These are phyloP conservation scores for Drosophila lacicola DNA, from an alignment of 2,888 invertebrate species.

Conservation along the genomic window DNA sequence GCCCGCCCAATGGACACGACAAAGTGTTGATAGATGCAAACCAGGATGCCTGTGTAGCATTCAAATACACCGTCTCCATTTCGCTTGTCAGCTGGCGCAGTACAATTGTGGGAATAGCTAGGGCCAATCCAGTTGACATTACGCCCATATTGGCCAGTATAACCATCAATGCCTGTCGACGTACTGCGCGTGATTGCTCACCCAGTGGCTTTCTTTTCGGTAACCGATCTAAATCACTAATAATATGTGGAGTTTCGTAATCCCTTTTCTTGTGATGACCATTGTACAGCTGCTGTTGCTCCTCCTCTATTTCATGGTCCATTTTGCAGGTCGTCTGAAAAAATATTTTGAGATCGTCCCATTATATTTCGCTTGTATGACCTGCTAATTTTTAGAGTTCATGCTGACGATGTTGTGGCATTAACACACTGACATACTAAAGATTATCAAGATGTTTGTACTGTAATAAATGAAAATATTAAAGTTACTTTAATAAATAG, in stretches of 20 bases:
- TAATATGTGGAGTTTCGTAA: slow-evolving; percentile 49
- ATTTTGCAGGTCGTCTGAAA: slow-evolving; percentile 12
- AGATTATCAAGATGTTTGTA: too few relatives aligned
- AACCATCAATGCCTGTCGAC: slow-evolving; percentile 82
- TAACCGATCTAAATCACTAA: slow-evolving; percentile 64
- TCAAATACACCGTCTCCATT: slow-evolving; percentile 73
- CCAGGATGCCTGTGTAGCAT: slow-evolving; percentile 81
- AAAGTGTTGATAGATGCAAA: slow-evolving; percentile 84
- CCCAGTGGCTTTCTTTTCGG: slow-evolving; percentile 73
- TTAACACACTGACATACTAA: too few relatives aligned
- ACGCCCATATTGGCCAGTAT: slow-evolving; percentile 83
- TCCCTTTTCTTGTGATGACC: slow-evolving; percentile 32
- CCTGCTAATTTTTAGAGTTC: not conserved
- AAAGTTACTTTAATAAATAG: too few relatives aligned
- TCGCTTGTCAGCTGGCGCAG: slow-evolving; percentile 73
- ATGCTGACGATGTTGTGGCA: not conserved
- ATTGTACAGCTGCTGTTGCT: slow-evolving; percentile 31
- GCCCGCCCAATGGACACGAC: slow-evolving; percentile 83
- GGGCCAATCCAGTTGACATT: slow-evolving; percentile 81
- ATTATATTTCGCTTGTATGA: slow-evolving; percentile 1
- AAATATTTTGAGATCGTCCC: not conserved
- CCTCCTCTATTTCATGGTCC: slow-evolving; percentile 28
- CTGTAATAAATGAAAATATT: too few relatives aligned
- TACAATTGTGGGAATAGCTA: slow-evolving; percentile 83
- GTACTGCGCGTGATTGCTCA: slow-evolving; percentile 79